Conservation (phyloP, 2,113 vertebrate species). For the Grammomys surdaster region DNA sequence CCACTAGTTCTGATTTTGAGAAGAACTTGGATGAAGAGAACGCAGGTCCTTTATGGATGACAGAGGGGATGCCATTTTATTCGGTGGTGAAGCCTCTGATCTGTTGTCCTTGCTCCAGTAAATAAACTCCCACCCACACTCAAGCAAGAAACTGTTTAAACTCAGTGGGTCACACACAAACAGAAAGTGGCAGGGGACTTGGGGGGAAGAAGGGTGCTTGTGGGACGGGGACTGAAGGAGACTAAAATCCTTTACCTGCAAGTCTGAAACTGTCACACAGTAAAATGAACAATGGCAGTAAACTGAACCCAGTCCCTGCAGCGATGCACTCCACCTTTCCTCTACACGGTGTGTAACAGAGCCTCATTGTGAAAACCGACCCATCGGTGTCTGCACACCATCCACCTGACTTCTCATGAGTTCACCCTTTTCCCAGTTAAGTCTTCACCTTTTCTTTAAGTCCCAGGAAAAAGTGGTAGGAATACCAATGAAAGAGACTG, state of each 20-base stretch:
- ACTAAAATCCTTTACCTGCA: not conserved
- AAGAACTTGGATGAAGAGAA: not conserved
- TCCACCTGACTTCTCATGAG: not conserved
- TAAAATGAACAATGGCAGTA: not conserved
- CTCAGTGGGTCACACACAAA: not conserved
- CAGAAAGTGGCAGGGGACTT: too few species aligned
- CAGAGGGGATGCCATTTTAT: too few species aligned
- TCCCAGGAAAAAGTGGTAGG: not conserved
- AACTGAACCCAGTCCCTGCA: not conserved
- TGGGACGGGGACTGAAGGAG: accelerated
- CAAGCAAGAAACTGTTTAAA: not conserved
- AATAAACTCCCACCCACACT: not conserved
- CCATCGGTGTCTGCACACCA: not conserved
- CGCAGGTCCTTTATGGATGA: not conserved
- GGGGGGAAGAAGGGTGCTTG: not conserved
- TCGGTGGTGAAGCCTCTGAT: not conserved
- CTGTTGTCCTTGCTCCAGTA: not conserved
- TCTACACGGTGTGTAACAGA: not conserved
- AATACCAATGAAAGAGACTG: not conserved
- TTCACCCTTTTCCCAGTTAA: slow-evolving; percentile 17
- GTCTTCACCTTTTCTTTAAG: not conserved
- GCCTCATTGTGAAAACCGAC: not conserved
- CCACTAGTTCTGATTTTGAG: not conserved
- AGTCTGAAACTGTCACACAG: too few species aligned
- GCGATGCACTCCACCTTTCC: not conserved